Base-by-base conservation (phyloP, 2,888 invertebrate genomes). In the Stenichneumon culpator region DNA sequence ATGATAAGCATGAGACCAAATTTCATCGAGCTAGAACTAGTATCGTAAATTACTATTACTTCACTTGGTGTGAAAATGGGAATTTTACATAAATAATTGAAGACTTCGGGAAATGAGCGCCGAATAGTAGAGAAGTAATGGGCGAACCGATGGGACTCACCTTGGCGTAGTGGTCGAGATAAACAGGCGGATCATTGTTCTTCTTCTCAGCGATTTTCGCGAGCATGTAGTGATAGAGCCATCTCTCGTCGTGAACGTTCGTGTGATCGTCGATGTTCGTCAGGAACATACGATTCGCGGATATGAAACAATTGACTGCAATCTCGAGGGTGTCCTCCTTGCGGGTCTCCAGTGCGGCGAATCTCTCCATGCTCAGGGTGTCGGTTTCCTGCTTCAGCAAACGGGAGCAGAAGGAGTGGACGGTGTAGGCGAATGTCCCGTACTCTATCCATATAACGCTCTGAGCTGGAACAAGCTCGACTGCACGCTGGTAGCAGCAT, bases 211-310 rank as follows among this genome's bases (percentile, higher is more conserved):
- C 96, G 75, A 99, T 97, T 95, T 99, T 99, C 0, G 98, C 99
- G n/a, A 99, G 95, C 97, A 99, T 98, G 92, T 99, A 99, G 93
- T 98, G 97, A 91, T 97, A 97, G 50, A 99, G 95, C 99, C 99
- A 99, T 81, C 97, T 95, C 92, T 99, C 99, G 92, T 98, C 98
- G 86, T 96, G 96, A 0, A 95, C 94, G 67, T 95, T 95, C 86
- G 95, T 95, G n/a, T 94, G 93, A 77, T 96, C 96, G 57, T 95
- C 95, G 0, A 95, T 93, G 87, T 95, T 95, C 67, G 94, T 94
- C 83, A 95, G 95, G 78, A 96, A 95, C 87, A 96, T 95, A 78
- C 95, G 95, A 81, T 96, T 95, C 1, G 97, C 97, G 44, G 96
- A 95, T 44, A 95, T 95, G 91, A 98, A 99, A 94, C 98, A 98